These are phyloP conservation scores for Quadroppia sp. DNA, from an alignment of 2,888 invertebrate species.

Conservation along the genomic window DNA sequence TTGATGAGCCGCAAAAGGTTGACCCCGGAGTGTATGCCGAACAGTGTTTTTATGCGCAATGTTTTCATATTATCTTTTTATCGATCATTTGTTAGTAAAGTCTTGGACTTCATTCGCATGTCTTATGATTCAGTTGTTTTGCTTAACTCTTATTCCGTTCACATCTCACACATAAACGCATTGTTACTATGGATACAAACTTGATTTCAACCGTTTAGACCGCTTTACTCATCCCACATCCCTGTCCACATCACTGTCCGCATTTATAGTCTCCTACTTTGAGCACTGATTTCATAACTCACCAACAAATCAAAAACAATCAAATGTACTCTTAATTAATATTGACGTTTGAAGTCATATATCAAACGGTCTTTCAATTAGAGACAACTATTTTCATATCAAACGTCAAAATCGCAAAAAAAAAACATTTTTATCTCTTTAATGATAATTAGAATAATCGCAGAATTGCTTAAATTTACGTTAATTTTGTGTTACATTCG, in stretches of 20 bases:
- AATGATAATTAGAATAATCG: background rate
- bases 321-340: constrained; percentile 8
- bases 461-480: background rate
- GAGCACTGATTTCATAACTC: background rate
- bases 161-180: background rate
- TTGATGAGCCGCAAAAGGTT: constrained; percentile 28
- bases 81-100: constrained; percentile 28
- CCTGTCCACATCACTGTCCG: background rate
- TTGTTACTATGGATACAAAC: constrained; percentile 24
- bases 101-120: constrained; percentile 13
- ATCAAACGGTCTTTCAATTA: constrained; percentile 16
- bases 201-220: constrained; percentile 1
- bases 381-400: background rate
- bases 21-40: background rate
- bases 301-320: constrained; percentile 10
- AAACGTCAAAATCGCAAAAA: background rate
- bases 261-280: no score
- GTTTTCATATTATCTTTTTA: constrained; percentile 28
- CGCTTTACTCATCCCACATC: background rate
- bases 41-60: constrained; percentile 1
- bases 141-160: constrained; percentile 7
- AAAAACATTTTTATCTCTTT: background rate
- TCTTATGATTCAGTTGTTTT: constrained; percentile 9
- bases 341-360: background rate
- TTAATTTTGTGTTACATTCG: constrained; percentile 9